Evolutionary conservation across 2,113 vertebrate species (phyloP).

Genomic region (Ancistrus triradiatus): DNA sequence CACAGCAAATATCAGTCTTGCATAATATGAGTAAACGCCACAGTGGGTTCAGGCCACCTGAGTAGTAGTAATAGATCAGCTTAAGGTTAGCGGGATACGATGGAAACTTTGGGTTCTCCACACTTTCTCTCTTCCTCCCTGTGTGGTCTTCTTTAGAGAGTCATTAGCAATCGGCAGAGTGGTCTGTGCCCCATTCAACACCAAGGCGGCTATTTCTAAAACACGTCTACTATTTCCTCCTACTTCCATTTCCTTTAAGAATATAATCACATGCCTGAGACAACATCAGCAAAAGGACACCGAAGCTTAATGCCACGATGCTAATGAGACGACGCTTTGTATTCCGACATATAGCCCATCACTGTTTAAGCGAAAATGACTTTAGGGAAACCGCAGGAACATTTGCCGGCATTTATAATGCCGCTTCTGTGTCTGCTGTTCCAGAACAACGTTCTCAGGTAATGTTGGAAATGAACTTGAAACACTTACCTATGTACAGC

Average conservation of each 20-base stretch:
- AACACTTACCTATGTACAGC: conserved; percentile 27
- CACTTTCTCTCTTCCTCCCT: background rate
- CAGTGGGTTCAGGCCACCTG: no score
- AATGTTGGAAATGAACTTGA: background rate
- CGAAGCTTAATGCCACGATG: background rate
- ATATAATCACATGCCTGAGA: background rate
- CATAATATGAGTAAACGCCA: background rate
- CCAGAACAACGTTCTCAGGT: no score
- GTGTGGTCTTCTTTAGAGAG: background rate
- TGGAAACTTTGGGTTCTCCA: no score
- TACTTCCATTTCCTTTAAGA: background rate
- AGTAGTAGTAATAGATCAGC: no score
- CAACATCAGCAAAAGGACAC: background rate
- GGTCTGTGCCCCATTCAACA: background rate
- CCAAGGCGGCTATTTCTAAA: background rate
- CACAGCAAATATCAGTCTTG: background rate
- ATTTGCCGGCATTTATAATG: background rate
- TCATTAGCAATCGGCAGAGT: background rate
- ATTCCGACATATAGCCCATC: no score
- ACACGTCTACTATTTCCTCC: background rate
- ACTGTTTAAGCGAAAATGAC: background rate
- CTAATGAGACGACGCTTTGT: no score
- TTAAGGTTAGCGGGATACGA: no score
- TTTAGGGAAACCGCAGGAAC: background rate
- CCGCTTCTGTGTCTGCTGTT: background rate